These are phyloP conservation scores for Alosa alosa DNA, from an alignment of 2,113 vertebrate genomes.

Conservation along the genomic window DNA sequence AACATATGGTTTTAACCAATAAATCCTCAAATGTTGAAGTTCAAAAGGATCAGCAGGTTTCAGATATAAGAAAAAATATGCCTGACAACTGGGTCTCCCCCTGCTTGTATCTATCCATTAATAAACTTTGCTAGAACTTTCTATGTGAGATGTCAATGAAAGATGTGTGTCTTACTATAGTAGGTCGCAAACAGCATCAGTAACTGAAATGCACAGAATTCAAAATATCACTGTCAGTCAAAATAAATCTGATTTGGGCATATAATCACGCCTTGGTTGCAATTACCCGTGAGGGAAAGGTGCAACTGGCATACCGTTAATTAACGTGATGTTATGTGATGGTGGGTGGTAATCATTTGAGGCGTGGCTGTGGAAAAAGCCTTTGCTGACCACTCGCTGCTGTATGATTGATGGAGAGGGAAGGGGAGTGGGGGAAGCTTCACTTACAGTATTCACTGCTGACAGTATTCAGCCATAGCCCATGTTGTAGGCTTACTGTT, in stretches of 20 bases:
- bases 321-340: background rate
- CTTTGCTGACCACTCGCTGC: background rate
- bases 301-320: background rate
- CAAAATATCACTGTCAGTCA: background rate
- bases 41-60: background rate
- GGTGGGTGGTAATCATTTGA: conserved; percentile 15
- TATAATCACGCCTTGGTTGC: background rate
- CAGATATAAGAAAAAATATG: background rate
- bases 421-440: conserved; percentile 9
- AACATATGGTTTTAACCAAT: background rate
- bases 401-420: background rate
- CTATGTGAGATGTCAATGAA: background rate
- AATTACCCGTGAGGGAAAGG: background rate
- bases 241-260: background rate
- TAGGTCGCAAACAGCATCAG: background rate
- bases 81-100: background rate
- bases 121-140: background rate
- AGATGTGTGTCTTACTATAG: background rate
- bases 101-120: background rate
- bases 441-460: background rate
- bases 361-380: conserved; percentile 9
- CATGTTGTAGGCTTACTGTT: background rate
- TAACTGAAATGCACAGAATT: background rate
- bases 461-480: conserved; percentile 5
- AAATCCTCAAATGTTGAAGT: background rate